Conservation (phyloP, 2,113 vertebrate genomes). For the Felis chaus region DNA sequence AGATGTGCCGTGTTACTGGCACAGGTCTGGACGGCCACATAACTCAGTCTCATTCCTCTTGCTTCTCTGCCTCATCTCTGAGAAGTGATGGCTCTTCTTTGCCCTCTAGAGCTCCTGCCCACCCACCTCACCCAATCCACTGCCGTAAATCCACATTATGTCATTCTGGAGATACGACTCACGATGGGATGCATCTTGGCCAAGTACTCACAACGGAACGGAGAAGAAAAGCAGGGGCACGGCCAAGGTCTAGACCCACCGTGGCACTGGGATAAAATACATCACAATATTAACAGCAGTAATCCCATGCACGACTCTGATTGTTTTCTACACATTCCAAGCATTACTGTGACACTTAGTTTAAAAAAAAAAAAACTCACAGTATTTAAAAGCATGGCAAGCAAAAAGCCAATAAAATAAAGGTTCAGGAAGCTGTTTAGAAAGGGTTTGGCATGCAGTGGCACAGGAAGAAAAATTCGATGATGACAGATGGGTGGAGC, state of each 20-base stretch:
- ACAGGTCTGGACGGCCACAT: accelerated
- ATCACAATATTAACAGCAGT: not conserved
- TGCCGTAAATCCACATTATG: not conserved
- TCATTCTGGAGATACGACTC: not conserved
- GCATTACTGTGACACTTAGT: not conserved
- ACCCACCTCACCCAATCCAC: not conserved
- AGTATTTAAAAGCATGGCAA: not conserved
- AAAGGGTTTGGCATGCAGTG: not conserved
- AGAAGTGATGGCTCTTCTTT: not conserved
- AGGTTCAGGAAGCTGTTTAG: not conserved
- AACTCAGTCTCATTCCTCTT: not conserved
- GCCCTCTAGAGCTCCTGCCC: not conserved
- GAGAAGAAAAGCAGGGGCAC: not conserved
- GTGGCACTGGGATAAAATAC: not conserved
- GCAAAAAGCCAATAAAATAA: not conserved
- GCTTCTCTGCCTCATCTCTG: not conserved
- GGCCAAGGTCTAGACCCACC: not conserved
- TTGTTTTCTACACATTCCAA: not conserved
- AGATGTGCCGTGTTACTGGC: accelerated
- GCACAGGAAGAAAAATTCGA: not conserved
- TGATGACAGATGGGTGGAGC: no score
- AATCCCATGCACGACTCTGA: not conserved
- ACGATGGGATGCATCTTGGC: not conserved
- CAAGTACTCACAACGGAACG: not conserved
- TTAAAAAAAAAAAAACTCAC: not conserved